Evolutionary conservation across 2,888 invertebrate genomes (phyloP), one percentile per base, ranked within the genome.

Genomic region (Augiades crinisus): DNA sequence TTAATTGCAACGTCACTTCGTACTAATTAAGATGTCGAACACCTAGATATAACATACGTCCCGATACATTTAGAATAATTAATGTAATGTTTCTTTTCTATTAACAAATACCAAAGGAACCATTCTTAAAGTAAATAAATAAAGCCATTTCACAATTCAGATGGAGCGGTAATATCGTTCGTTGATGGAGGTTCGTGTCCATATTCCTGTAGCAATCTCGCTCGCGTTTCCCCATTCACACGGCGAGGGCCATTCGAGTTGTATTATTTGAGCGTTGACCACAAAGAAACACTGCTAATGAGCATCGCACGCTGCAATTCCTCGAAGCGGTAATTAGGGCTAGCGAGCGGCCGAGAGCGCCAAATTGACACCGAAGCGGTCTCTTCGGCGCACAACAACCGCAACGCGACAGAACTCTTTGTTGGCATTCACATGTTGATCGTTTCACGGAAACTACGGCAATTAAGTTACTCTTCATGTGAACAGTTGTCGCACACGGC

Each of bases 401-500:
- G 19, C 55, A 43, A 47, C 47, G 40, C 47, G 51, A 53, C 50
- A 47, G 31, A 37, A 49, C 41, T 49, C 41, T 50, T 50, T 50
- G 50, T 50, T 50, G 34, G 38, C 43, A 37, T 34, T 47, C 49
- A 56, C 47, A 55, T 58, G 57, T 56, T 57, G 60, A 62, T 60
- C 47, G 59, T 59, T 64, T 64, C 64, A 59, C 34, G 57, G 64
- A 61, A 82, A 67, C 70, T 51, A 63, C 60, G 61, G 65, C 75
- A 79, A 82, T 82, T 84, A 80, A 65, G 60, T 53, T 68, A 47
- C 41, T 44, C 62, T 66, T 67, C 68, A 65, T 68, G 68, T 69
- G 70, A 71, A 70, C 73, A 68, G 75, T 80, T 81, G 81, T 76
- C 76, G 71, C 75, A 72, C 54, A 57, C 40, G 43, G 31, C 17